Evolutionary conservation across 1,140 invertebrate species (phyloP), one percentile per base, ranked within the genome.

Genomic region (Drosophila kohkoa): DNA sequence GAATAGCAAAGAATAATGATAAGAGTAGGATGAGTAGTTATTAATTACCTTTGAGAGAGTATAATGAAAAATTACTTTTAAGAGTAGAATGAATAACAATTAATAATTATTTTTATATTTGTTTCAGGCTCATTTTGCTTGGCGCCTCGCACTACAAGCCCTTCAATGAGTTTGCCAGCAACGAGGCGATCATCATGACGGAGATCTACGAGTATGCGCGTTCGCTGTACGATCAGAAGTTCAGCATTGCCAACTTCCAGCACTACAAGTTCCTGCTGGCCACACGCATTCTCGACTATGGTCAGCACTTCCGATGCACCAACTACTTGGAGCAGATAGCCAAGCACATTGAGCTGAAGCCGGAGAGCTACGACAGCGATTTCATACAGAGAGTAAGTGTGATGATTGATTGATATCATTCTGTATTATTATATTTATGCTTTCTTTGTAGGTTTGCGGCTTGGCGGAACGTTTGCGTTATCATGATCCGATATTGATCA

Each of bases 201-300:
- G 97, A 99, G 93, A 96, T 99, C 58, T 99, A 98, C 92, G 98
- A 99, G 93, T 99, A 98, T 93, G 98, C 97, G 0, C 95, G 96
- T 51, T 96, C 96, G 73, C 94, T 99, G 32, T 96, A 95, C 72
- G 96, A 97, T 82, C 94, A 95, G n/a, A 93, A 95, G 43, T 97
- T 96, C 83, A 94, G 94, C 65, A 93, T 98, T 35, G 93, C 95
- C 7, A 95, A 96, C 79, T 94, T 97, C 79, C 96, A 97, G 94
- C 93, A 94, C 46, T 97, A 96, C 92, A 97, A 97, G 93, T 95
- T 95, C 82, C 86, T 96, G 60, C 79, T 96, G 76, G 96, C 97
- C 10, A 93, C 95, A 15, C 94, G 96, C 67, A 94, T 99, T 75
- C 94, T 95, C 28, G 97, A 98, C 86, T 95, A 94, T 90, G 97